Evolutionary conservation across 2,888 invertebrate species (phyloP).

Genomic region (Cybosia mesomella): DNA sequence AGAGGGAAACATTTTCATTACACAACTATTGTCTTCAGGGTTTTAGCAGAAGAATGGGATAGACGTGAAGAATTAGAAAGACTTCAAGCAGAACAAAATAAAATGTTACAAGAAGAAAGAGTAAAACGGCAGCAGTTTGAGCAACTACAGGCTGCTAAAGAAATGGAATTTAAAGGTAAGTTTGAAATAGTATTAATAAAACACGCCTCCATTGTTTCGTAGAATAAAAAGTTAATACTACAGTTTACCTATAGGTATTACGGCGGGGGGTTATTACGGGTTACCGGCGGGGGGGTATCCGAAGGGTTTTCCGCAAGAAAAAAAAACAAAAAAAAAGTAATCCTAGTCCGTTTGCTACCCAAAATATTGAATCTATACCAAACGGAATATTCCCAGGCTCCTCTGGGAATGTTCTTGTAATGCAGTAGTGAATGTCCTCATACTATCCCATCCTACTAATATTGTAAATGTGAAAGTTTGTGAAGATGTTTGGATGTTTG

Average conservation of each 20-base stretch:
- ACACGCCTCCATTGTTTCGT: not conserved
- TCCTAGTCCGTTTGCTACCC: too few relatives aligned
- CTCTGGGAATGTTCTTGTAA: not conserved
- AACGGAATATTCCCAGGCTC: not conserved
- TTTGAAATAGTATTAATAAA: not conserved
- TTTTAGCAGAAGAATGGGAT: conserved; percentile 94
- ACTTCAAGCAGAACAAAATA: conserved; percentile 92
- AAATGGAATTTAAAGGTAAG: conserved; percentile 89
- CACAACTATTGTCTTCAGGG: conserved; percentile 68
- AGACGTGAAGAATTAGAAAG: conserved; percentile 92
- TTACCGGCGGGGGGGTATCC: too few relatives aligned
- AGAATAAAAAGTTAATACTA: too few relatives aligned
- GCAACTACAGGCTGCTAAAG: conserved; percentile 90
- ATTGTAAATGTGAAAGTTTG: too few relatives aligned
- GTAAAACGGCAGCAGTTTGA: conserved; percentile 92
- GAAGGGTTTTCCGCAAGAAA: too few relatives aligned
- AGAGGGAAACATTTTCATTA: not conserved
- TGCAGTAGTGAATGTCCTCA: too few relatives aligned
- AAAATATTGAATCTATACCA: not conserved
- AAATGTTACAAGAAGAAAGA: conserved; percentile 91
- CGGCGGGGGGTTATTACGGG: too few relatives aligned
- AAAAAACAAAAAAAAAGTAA: too few relatives aligned
- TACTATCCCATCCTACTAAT: too few relatives aligned
- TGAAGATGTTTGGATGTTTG: too few relatives aligned
- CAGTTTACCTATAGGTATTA: too few relatives aligned